Conservation (phyloP, 2,797 vertebrate genomes). For the Phoxinus dragarum region DNA sequence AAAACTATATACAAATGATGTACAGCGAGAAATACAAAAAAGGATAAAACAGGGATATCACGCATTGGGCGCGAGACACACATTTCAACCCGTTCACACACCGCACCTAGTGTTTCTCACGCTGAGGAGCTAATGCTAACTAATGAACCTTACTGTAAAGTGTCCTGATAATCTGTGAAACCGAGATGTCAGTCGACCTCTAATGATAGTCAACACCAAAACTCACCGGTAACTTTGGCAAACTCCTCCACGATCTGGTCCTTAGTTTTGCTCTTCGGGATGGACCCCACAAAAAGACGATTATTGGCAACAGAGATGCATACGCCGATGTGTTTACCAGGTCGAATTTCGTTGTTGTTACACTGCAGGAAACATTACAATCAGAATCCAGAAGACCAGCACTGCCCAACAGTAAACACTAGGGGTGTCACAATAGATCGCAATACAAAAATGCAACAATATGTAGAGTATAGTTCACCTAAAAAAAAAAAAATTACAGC, state of each 20-base stretch:
- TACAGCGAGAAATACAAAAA: not conserved
- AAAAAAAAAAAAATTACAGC: too few species aligned
- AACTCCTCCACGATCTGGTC: constrained; percentile 90
- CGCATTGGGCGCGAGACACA: too few species aligned
- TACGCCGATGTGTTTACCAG: constrained; percentile 89
- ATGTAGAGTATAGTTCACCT: too few species aligned
- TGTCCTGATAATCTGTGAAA: not conserved
- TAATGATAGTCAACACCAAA: constrained; percentile 37
- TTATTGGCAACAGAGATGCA: constrained; percentile 92
- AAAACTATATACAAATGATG: not conserved
- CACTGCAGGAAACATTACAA: constrained; percentile 74
- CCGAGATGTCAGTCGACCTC: not conserved
- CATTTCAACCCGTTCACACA: too few species aligned
- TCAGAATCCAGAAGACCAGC: not conserved
- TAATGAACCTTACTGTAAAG: too few species aligned
- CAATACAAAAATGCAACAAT: too few species aligned
- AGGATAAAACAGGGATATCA: too few species aligned
- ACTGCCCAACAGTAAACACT: not conserved
- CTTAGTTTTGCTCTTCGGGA: constrained; percentile 91
- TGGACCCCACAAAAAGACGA: constrained; percentile 90
- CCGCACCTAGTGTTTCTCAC: too few species aligned
- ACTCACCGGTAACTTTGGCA: constrained; percentile 90
- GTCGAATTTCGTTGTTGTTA: constrained; percentile 90
- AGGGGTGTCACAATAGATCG: too few species aligned
- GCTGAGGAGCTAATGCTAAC: too few species aligned